These are phyloP conservation scores for Pterocles orientalis DNA, from an alignment of 2,113 vertebrate genomes.

Conservation along the genomic window DNA sequence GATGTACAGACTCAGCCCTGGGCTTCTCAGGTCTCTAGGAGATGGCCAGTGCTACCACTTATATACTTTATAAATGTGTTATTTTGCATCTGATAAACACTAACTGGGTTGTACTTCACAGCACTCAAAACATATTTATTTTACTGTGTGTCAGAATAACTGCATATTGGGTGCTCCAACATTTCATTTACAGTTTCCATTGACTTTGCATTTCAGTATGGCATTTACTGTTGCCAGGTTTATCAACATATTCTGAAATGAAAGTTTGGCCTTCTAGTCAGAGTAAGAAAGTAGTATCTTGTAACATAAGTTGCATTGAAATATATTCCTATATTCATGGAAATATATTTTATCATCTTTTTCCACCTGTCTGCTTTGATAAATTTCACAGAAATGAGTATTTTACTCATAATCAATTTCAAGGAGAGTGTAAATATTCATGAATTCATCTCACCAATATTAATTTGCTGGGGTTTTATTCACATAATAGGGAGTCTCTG, in stretches of 20 bases:
- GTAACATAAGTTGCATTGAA: not conserved
- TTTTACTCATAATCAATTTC: conserved; percentile 45
- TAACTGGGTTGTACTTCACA: not conserved
- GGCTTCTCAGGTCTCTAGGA: not conserved
- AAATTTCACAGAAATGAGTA: conserved; percentile 14
- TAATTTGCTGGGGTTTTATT: conserved; percentile 22
- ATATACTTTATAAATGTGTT: not conserved
- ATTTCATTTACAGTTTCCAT: not conserved
- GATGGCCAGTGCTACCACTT: not conserved
- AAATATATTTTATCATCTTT: conserved; percentile 32
- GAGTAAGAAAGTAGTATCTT: not conserved
- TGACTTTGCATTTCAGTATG: conserved; percentile 12
- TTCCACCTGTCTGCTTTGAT: conserved; percentile 21
- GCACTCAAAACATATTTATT: not conserved
- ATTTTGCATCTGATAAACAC: not conserved
- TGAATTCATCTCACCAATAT: not conserved
- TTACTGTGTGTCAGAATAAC: not conserved
- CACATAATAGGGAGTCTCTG: not conserved
- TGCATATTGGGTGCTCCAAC: not conserved
- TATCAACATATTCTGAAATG: conserved; percentile 7
- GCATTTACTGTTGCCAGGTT: not conserved
- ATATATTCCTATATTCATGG: not conserved
- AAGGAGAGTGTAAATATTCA: conserved; percentile 42
- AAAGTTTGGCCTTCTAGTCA: conserved; percentile 1
- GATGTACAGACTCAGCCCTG: not conserved